Evolutionary conservation across 2,797 vertebrate species (phyloP), one percentile per base, ranked within the genome.

Genomic region (Lagorchestes hirsutus): DNA sequence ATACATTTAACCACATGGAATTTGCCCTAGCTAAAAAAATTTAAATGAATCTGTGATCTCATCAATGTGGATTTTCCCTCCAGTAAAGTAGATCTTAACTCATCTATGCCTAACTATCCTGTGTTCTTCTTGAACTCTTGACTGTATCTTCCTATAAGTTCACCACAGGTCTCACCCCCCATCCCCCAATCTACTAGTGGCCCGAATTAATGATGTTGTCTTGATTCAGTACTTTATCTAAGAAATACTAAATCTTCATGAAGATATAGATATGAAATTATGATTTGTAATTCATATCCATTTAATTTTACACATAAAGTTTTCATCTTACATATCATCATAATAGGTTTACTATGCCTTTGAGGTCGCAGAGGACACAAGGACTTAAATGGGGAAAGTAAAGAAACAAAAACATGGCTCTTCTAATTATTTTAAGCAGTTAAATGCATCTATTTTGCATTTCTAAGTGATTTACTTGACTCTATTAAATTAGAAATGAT

Each of bases 391-490:
- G 24, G 58, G 55, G 40, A 74, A 92, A 55, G 14, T 29, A 13
- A 9, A 4, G 1, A 10, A 59, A 58, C 13, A 50, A 95, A 94
- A 91, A 34, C 16, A 2, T 54, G 59, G 29, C 57, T 58, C 58
- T 97, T 96, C 29, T 92, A 91, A 93, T 28, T 93, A 94, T 27
- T 95, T 93, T 95, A 18, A 87, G 46, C 46, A 87, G n/a, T 50
- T 46, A 87, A 90, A 55, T 97, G 54, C 3, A 90, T 67, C 52
- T 92, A 90, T 22, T 56, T 91, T 24, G 54, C 93, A 90, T 54
- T 93, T 96, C 74, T 97, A 59, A 94, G 87, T 82, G 28, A 93
- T 93, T 96, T 94, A 90, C n/a, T 91, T 97, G 90, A 95, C 54
- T 54, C 93, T 91, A 94, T 54, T 93, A 34, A 95, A 95, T 52